Percentiles rank a stretch among this genome's conserved stretches.
phyloP scores from a whole-genome alignment of 2,113 vertebrate genomes.

The Ciconia stormi region DNA sequence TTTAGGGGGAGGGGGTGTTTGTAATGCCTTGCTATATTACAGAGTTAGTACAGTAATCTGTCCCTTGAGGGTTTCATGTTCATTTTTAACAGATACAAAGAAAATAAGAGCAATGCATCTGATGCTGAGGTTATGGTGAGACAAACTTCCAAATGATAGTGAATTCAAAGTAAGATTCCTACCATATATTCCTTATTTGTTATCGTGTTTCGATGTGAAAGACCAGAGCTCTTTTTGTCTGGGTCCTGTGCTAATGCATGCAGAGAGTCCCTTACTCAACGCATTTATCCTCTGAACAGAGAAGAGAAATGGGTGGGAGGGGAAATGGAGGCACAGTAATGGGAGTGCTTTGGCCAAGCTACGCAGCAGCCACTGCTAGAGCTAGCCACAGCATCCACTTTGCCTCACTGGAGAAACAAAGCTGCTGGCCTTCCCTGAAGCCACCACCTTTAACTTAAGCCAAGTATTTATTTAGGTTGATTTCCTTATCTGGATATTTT shows the following conservation, averaged over 20 bases:
- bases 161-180: background rate
- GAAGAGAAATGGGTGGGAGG: background rate
- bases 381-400: background rate
- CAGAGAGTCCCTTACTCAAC: background rate
- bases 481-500: background rate
- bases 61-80: background rate
- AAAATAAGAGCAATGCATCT: background rate
- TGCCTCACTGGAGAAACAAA: background rate
- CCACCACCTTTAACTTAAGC: background rate
- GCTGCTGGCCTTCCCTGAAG: background rate
- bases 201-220: background rate
- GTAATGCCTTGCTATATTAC: background rate
- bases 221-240: background rate
- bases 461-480: background rate
- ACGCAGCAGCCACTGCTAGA: background rate
- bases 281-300: background rate
- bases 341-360: background rate
- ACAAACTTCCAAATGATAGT: background rate
- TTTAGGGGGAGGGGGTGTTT: background rate
- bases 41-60: background rate
- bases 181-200: background rate
- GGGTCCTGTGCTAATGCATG: fast-evolving
- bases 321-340: background rate
- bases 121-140: background rate
- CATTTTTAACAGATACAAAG: background rate